These are phyloP conservation scores for Astropecten irregularis DNA, from an alignment of 53 echinoderm and acorn worm genomes.

Conservation along the genomic window DNA sequence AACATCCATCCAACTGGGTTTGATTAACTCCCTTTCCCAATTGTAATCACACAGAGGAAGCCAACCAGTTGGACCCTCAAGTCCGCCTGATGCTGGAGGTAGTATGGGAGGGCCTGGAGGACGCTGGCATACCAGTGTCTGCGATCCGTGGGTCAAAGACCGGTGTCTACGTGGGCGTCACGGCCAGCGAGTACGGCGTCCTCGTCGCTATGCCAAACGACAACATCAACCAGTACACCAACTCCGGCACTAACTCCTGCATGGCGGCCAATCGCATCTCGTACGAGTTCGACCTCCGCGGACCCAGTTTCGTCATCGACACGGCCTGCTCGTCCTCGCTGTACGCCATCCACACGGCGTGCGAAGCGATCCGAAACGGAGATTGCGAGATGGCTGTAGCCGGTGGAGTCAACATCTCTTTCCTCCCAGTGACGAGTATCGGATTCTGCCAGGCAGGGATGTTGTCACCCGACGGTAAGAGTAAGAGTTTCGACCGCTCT, in stretches of 20 bases:
- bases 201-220: slow-evolving; percentile 83
- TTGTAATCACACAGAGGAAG: slow-evolving; percentile 76
- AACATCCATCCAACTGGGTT: too few relatives aligned
- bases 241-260: slow-evolving; percentile 94
- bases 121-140: slow-evolving; percentile 89
- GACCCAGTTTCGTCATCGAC: slow-evolving; percentile 90
- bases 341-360: slow-evolving; percentile 84
- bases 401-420: slow-evolving; percentile 93
- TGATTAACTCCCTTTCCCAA: too few relatives aligned
- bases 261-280: slow-evolving; percentile 96
- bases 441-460: slow-evolving; percentile 98
- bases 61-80: slow-evolving; percentile 93
- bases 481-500: slow-evolving; percentile 91
- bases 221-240: slow-evolving; percentile 98
- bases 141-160: slow-evolving; percentile 86
- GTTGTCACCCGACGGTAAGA: slow-evolving; percentile 95
- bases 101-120: slow-evolving; percentile 87
- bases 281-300: slow-evolving; percentile 95
- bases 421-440: slow-evolving; percentile 92
- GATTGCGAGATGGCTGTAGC: slow-evolving; percentile 96
- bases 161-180: slow-evolving; percentile 92
- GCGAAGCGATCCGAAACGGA: slow-evolving; percentile 87
- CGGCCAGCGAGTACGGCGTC: slow-evolving; percentile 92
- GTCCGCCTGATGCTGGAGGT: slow-evolving; percentile 90
- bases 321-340: slow-evolving; percentile 98